phyloP scores from a whole-genome alignment of 1,140 invertebrate genomes.

The Hesperophylax magnus region DNA sequence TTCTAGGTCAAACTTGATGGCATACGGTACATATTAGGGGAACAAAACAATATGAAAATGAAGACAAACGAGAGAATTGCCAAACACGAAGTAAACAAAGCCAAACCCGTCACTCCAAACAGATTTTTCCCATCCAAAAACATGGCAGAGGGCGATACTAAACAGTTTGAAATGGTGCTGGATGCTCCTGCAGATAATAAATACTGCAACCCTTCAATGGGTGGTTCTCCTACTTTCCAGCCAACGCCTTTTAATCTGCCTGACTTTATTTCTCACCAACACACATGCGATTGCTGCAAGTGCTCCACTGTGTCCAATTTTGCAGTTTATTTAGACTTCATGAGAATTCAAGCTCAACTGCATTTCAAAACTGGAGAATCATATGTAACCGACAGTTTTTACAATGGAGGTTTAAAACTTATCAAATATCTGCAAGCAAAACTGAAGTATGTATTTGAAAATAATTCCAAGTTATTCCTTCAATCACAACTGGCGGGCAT shows the following conservation, averaged over 20 bases:
- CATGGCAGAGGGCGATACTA: not conserved
- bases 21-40: conserved; percentile 51
- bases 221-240: conserved; percentile 51
- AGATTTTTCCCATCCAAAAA: not conserved
- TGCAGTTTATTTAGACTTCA: conserved; percentile 32
- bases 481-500: conserved; percentile 19
- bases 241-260: conserved; percentile 44
- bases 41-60: conserved; percentile 32
- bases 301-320: conserved; percentile 41
- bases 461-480: conserved; percentile 25
- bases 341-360: conserved; percentile 40
- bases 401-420: conserved; percentile 49
- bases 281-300: conserved; percentile 45
- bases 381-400: conserved; percentile 37
- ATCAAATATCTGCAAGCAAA: conserved; percentile 36
- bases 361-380: conserved; percentile 48
- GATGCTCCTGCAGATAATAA: conserved; percentile 46
- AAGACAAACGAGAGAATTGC: not conserved
- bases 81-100: conserved; percentile 18
- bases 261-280: conserved; percentile 44
- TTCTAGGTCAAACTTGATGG: conserved; percentile 55
- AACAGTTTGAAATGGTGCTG: conserved; percentile 50
- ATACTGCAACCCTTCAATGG: conserved; percentile 23
- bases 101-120: conserved; percentile 5
- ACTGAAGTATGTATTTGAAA: conserved; percentile 27